These are phyloP conservation scores for Lochmaea crataegi DNA, from an alignment of 2,888 invertebrate species.

Conservation along the genomic window DNA sequence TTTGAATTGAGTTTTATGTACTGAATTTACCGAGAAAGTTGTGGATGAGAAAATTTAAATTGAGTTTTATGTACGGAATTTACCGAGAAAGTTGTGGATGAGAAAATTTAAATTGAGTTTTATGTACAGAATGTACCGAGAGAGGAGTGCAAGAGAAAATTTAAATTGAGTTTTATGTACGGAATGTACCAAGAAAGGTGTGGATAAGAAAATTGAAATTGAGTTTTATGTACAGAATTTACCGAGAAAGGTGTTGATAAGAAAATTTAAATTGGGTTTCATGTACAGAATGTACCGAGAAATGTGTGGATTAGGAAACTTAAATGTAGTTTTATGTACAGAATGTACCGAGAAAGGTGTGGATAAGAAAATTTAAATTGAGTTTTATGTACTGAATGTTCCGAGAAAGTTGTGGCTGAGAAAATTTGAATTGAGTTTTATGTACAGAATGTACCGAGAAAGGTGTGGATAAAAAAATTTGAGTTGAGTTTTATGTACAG, in stretches of 20 bases:
- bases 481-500: constrained; percentile 6
- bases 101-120: not conserved
- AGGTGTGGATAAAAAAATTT: too few species aligned
- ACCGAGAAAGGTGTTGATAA: not conserved
- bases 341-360: too few species aligned
- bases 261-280: not conserved
- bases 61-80: constrained; percentile 7
- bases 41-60: too few species aligned
- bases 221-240: constrained; percentile 3
- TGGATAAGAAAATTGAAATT: too few species aligned
- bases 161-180: not conserved
- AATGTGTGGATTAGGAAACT: not conserved
- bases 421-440: not conserved
- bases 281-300: too few species aligned
- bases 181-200: too few species aligned
- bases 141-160: not conserved
- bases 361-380: too few species aligned
- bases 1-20: not conserved
- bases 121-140: too few species aligned
- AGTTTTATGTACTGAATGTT: too few species aligned
- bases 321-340: not conserved
- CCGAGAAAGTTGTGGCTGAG: not conserved
- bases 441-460: too few species aligned
- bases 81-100: not conserved
- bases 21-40: too few species aligned